Base-by-base conservation (phyloP, 2,113 vertebrate genomes). In the Rhea pennata region DNA sequence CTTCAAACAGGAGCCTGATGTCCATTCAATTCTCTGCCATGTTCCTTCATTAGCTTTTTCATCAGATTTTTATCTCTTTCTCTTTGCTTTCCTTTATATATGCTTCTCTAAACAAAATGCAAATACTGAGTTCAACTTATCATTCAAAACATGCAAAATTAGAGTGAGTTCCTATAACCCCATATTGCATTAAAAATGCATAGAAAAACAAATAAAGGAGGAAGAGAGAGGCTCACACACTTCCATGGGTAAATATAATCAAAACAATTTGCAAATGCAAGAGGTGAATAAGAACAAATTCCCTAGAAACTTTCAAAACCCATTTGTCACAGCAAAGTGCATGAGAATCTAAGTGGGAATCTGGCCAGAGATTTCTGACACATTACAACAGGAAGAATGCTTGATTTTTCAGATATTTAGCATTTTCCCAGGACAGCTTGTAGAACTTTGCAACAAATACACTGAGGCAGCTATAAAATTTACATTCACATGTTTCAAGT, bases 321-420 rank as follows among this genome's bases (percentile, higher is more conserved):
- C 75, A 84, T 94, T 95, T 96, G 84, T 95, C 92, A 93, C 81
- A 94, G 87, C 27, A 95, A 77, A 96, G 86, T 88, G 85, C 59
- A 70, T 82, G 88, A 96, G 24, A 51, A 90, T 65, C 88, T 94
- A n/a, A 56, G 42, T 15, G 9, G 92, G 93, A 97, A 74, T 80
- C 40, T 56, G 71, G 93, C 82, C 95, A 96, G 84, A 88, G 70
- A 93, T 92, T 95, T 96, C 87, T 95, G 88, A 73, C 91, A 94
- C 77, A 72, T 95, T 95, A 83, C 51, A 97, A 93, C 80, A 96
- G 64, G 88, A 85, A 82, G 93, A 84, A 96, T 84, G 24, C 64
- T 95, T 93, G 51, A 33, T 93, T 96, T 93, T 95, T 95, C 96
- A 97, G 84, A 66, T 80, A 42, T 84, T 91, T 80, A 96, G 42